phyloP scores from a whole-genome alignment of 2,113 vertebrate species.

The Macheiramphus alcinus region DNA sequence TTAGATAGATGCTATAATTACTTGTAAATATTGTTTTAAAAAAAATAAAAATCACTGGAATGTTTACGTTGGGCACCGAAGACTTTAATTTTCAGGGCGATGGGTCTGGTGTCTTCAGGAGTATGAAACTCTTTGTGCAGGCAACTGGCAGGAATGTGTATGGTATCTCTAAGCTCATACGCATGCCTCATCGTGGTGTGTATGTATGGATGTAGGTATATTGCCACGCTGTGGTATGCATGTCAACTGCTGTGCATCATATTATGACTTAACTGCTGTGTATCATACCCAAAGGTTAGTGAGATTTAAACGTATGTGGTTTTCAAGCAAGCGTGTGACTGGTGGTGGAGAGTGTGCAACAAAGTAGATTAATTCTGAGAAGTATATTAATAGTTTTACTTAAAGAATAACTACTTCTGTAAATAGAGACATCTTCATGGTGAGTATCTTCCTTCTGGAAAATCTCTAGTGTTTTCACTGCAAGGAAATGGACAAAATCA shows the following conservation, averaged over 20 bases:
- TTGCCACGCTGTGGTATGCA: background rate
- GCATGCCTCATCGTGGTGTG: too few species aligned
- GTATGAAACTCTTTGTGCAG: background rate
- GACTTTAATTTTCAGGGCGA: background rate
- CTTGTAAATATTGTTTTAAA: background rate
- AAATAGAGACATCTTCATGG: background rate
- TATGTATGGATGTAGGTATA: fast-evolving
- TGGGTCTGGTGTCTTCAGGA: background rate
- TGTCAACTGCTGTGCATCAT: background rate
- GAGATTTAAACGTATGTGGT: background rate
- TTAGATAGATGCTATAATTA: background rate
- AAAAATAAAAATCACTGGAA: background rate
- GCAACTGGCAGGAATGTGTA: background rate
- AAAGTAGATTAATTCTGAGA: background rate
- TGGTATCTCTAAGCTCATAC: background rate
- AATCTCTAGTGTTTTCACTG: background rate
- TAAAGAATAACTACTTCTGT: background rate
- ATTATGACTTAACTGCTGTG: background rate
- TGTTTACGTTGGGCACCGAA: background rate
- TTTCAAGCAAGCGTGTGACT: background rate
- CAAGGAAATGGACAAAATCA: background rate
- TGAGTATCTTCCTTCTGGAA: background rate
- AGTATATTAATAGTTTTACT: background rate
- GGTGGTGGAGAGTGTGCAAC: background rate
- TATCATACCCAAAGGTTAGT: background rate